Evolutionary conservation across 53 echinoderm and acorn worm species (phyloP).

Genomic region (Echinarachnius parma): DNA sequence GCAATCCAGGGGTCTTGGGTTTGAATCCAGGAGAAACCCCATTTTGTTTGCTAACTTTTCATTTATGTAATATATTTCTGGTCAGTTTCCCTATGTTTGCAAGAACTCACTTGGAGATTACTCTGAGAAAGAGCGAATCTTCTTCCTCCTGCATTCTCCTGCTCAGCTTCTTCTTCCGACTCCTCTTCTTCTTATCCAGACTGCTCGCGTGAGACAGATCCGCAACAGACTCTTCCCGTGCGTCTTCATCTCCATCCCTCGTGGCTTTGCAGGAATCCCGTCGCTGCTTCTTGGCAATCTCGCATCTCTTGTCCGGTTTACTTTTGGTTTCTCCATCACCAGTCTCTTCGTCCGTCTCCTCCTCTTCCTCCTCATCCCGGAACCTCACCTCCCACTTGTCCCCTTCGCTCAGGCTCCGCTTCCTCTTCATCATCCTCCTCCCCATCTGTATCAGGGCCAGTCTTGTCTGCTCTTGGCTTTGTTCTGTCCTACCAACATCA

Average conservation of each 20-base stretch:
- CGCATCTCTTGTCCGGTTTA: too few species aligned
- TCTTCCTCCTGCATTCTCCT: slow-evolving; percentile 53
- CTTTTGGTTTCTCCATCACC: too few species aligned
- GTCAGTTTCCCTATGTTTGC: too few species aligned
- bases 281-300: too few species aligned
- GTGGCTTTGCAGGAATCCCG: not conserved
- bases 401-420: slow-evolving; percentile 15
- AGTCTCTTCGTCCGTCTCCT: not conserved
- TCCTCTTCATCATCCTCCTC: slow-evolving; percentile 1
- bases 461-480: not conserved
- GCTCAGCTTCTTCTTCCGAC: slow-evolving; percentile 62
- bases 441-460: not conserved
- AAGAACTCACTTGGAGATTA: slow-evolving; percentile 92
- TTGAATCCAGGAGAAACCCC: too few species aligned
- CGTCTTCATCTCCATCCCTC: not conserved
- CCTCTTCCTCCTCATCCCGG: slow-evolving; percentile 7
- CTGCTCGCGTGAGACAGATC: not conserved
- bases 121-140: slow-evolving; percentile 60
- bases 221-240: not conserved
- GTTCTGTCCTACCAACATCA: not conserved
- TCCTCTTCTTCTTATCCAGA: slow-evolving; percentile 61
- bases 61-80: too few species aligned
- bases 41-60: too few species aligned
- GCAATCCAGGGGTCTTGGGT: too few species aligned
- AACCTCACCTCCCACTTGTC: slow-evolving; percentile 13